phyloP scores from a whole-genome alignment of 53 echinoderm and acorn worm species.

The Holothuria scabra region DNA sequence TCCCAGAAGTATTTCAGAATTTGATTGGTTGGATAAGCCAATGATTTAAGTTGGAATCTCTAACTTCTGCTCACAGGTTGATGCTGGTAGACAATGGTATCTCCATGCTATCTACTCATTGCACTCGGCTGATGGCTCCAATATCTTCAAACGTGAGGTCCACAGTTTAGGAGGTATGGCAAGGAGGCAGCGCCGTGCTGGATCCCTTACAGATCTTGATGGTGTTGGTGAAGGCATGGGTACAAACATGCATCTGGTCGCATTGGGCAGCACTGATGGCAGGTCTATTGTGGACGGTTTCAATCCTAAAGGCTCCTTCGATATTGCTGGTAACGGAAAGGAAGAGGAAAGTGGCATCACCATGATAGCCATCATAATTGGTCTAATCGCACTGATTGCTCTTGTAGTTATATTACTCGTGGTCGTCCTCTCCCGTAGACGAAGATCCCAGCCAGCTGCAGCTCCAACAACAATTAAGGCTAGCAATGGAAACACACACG shows the following conservation, averaged over 20 bases:
- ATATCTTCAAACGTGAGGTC: constrained; percentile 82
- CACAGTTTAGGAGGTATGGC: constrained; percentile 57
- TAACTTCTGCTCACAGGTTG: constrained; percentile 61
- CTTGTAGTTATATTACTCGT: constrained; percentile 68
- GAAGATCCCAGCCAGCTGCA: constrained; percentile 36
- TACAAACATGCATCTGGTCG: constrained; percentile 87
- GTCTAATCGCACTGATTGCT: constrained; percentile 51
- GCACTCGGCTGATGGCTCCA: constrained; percentile 73
- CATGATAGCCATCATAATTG: constrained; percentile 57
- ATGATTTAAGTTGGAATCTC: no score
- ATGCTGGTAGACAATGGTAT: constrained; percentile 93
- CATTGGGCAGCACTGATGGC: constrained; percentile 30
- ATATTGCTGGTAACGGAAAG: constrained; percentile 42
- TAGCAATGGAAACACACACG: constrained; percentile 70
- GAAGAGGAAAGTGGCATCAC: constrained; percentile 20
- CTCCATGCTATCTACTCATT: constrained; percentile 95
- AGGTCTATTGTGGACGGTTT: constrained; percentile 9
- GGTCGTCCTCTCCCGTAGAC: constrained; percentile 58
- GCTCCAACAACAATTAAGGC: constrained; percentile 57
- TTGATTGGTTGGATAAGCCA: no score
- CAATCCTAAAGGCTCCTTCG: constrained; percentile 41
- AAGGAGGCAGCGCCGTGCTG: constrained; percentile 58
- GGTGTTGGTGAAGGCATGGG: constrained; percentile 61
- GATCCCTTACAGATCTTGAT: constrained; percentile 29
- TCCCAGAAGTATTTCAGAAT: no score